phyloP scores from a whole-genome alignment of 2,797 vertebrate species.

The Gadopsis marmoratus region DNA sequence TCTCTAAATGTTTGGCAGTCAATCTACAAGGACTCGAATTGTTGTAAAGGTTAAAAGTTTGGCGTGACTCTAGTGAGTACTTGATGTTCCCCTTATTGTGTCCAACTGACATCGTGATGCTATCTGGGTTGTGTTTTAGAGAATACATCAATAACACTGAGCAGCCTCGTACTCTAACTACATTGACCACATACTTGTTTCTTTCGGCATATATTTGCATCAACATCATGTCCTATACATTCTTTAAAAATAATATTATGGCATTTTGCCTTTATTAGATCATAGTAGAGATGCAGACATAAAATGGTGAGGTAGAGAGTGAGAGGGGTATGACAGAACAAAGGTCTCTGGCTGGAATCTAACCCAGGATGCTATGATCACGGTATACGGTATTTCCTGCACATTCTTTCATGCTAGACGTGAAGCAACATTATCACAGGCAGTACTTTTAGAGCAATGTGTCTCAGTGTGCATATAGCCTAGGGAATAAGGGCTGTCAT shows the following conservation, averaged over 20 bases:
- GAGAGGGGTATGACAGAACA: background rate
- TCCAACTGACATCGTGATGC: slow-evolving; percentile 5
- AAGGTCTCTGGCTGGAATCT: background rate
- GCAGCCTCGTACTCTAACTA: slow-evolving; percentile 9
- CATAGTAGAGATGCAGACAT: background rate
- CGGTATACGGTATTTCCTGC: background rate
- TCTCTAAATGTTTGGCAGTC: background rate
- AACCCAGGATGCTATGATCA: too few relatives aligned
- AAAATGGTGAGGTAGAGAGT: background rate
- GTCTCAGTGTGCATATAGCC: slow-evolving; percentile 15
- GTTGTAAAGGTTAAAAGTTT: background rate
- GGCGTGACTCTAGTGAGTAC: background rate
- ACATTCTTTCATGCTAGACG: background rate
- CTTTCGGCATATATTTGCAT: slow-evolving; percentile 12
- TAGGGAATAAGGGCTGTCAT: slow-evolving; percentile 12
- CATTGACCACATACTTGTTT: background rate
- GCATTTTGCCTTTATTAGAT: background rate
- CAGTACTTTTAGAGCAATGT: background rate
- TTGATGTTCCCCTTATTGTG: background rate
- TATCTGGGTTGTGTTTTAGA: slow-evolving; percentile 29
- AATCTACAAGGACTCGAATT: background rate
- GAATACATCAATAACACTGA: slow-evolving; percentile 15
- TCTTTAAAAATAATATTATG: background rate
- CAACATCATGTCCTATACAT: background rate
- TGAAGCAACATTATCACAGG: slow-evolving; percentile 3